These are phyloP conservation scores for Pteria penguin DNA, from an alignment of 2,888 invertebrate genomes.

Conservation along the genomic window DNA sequence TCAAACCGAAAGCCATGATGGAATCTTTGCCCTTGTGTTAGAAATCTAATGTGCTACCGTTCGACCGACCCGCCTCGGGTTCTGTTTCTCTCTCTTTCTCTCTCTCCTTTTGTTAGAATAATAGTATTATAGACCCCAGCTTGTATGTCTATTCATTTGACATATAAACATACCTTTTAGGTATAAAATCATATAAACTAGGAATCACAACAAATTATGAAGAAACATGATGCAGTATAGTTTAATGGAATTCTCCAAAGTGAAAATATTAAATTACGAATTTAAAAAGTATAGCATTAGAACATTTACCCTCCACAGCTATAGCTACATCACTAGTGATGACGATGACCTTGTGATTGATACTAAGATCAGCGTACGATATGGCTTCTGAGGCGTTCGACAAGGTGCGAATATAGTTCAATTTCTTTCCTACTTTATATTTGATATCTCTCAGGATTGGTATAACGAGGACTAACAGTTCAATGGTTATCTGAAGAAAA, in stretches of 20 bases:
- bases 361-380: background rate
- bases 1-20: no score
- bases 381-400: background rate
- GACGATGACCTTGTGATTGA: background rate
- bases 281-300: background rate
- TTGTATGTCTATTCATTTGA: no score
- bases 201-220: no score
- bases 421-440: background rate
- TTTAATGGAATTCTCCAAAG: background rate
- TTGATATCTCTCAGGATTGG: slow-evolving; percentile 6
- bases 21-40: no score
- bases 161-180: no score
- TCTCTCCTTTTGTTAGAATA: no score
- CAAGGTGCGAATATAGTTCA: background rate
- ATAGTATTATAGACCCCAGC: no score
- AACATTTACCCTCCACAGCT: slow-evolving; percentile 11
- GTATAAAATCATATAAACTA: no score
- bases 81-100: no score
- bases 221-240: no score
- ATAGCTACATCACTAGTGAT: slow-evolving; percentile 2
- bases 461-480: background rate
- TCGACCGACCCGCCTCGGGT: no score
- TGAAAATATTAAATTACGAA: background rate
- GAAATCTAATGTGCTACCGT: no score
- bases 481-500: slow-evolving; percentile 10